phyloP scores from a whole-genome alignment of 2,797 vertebrate species.

The Halcyon chelicuti region DNA sequence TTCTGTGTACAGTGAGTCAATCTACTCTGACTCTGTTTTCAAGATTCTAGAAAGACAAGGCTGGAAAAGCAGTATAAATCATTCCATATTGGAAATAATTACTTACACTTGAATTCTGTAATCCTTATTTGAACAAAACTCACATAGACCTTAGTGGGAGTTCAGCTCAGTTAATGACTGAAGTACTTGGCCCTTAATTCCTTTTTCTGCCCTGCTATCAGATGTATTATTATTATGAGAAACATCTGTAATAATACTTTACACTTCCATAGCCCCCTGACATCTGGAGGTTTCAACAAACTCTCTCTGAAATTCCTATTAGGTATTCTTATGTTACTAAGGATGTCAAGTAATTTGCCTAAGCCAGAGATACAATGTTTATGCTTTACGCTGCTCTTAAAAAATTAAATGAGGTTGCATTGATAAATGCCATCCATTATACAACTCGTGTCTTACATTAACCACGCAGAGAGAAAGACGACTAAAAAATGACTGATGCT shows the following conservation, averaged over 20 bases:
- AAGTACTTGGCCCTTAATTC: constrained; percentile 71
- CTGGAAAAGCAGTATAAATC: constrained; percentile 68
- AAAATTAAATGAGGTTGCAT: constrained; percentile 33
- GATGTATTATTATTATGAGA: constrained; percentile 65
- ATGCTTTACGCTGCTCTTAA: constrained; percentile 13
- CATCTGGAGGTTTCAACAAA: constrained; percentile 57
- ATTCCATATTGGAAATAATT: constrained; percentile 65
- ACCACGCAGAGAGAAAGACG: constrained; percentile 14
- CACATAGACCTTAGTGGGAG: constrained; percentile 63
- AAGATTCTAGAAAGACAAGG: constrained; percentile 69
- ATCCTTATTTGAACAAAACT: constrained; percentile 71
- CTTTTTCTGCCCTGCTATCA: constrained; percentile 67
- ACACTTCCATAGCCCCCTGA: constrained; percentile 53
- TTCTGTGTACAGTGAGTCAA: constrained; percentile 43
- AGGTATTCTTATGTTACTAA: constrained; percentile 27
- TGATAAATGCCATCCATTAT: constrained; percentile 40
- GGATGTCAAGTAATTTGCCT: constrained; percentile 28
- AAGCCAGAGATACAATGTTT: constrained; percentile 21
- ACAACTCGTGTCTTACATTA: background rate
- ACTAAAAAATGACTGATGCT: constrained; percentile 61
- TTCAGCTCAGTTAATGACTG: constrained; percentile 63
- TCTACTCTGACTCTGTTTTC: constrained; percentile 49
- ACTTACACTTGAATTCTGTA: constrained; percentile 64
- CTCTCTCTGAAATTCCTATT: constrained; percentile 37
- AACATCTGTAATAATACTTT: constrained; percentile 71